A percentile compares a stretch with the other conserved stretches of the same genome.
Conservation (phyloP, 2,797 vertebrate genomes). For the Pipistrellus pipistrellus region DNA sequence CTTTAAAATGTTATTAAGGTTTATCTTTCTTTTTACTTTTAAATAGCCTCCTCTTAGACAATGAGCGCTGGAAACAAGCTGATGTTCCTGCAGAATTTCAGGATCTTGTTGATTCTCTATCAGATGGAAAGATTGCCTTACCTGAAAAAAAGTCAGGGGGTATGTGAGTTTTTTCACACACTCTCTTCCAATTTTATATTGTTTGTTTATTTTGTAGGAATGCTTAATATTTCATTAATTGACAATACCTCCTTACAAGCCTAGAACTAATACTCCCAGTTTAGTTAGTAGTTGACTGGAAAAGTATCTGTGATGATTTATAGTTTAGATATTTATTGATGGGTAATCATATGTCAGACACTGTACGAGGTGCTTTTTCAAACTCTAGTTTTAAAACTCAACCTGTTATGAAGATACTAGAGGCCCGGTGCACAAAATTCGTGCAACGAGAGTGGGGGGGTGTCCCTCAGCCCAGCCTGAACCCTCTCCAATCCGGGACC, state of each 20-base stretch:
- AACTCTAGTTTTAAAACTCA: constrained; percentile 1
- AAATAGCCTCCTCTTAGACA: constrained; percentile 95
- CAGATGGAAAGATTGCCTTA: constrained; percentile 95
- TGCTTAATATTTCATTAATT: constrained; percentile 59
- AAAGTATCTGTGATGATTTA: constrained; percentile 40
- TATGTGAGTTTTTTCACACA: constrained; percentile 78
- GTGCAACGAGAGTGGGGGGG: too few relatives aligned
- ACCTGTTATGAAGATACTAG: not conserved
- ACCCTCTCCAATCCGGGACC: too few relatives aligned
- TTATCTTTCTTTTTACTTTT: constrained; percentile 68
- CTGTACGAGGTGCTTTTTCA: not conserved
- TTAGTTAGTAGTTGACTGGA: constrained; percentile 35
- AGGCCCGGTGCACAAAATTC: too few relatives aligned
- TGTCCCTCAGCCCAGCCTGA: too few relatives aligned
- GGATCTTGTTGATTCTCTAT: constrained; percentile 95
- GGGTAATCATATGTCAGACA: not conserved
- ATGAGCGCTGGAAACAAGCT: constrained; percentile 98
- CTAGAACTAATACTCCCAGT: constrained; percentile 4
- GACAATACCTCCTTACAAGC: constrained; percentile 11
- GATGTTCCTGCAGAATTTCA: constrained; percentile 98
- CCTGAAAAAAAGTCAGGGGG: constrained; percentile 94
- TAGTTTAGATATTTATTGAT: constrained; percentile 51
- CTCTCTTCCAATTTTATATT: constrained; percentile 43
- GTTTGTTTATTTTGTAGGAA: constrained; percentile 28
- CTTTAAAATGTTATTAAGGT: constrained; percentile 50